phyloP scores from a whole-genome alignment of 2,797 vertebrate species.

The Zalophus californianus region DNA sequence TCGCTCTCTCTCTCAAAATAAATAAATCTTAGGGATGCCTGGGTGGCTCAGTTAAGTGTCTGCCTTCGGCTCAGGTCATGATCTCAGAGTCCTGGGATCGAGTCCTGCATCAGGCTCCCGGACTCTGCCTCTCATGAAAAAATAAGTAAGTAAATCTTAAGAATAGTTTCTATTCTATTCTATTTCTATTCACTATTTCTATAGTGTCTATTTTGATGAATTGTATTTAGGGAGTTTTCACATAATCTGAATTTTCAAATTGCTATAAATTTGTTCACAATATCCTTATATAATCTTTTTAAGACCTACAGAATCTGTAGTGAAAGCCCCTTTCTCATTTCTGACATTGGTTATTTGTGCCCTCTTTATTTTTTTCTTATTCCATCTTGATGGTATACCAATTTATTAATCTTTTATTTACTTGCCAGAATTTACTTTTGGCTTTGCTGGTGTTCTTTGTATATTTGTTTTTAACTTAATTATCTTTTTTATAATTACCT shows the following conservation, averaged over 20 bases:
- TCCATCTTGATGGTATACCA: neutral
- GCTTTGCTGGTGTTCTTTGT: neutral
- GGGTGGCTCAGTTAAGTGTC: too few species aligned
- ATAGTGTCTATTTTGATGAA: neutral
- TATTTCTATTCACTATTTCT: too few species aligned
- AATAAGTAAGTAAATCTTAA: too few species aligned
- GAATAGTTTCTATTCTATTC: neutral
- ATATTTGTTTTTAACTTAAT: neutral
- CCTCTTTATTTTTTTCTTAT: neutral
- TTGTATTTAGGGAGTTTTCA: neutral
- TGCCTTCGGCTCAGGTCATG: too few species aligned
- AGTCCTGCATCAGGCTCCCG: too few species aligned
- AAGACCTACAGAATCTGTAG: neutral
- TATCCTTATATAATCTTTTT: neutral
- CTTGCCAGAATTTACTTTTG: neutral
- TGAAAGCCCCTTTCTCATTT: neutral
- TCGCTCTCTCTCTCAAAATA: too few species aligned
- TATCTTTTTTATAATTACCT: neutral
- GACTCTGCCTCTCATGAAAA: too few species aligned
- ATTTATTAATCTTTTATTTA: neutral
- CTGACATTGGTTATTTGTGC: neutral
- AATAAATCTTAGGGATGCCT: too few species aligned
- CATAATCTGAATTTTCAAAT: neutral
- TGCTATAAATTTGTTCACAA: neutral
- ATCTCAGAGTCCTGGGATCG: too few species aligned